Percentiles rank a stretch among this genome's conserved stretches.
phyloP scores from a whole-genome alignment of 1,140 invertebrate species.

The Anastrepha ludens region DNA sequence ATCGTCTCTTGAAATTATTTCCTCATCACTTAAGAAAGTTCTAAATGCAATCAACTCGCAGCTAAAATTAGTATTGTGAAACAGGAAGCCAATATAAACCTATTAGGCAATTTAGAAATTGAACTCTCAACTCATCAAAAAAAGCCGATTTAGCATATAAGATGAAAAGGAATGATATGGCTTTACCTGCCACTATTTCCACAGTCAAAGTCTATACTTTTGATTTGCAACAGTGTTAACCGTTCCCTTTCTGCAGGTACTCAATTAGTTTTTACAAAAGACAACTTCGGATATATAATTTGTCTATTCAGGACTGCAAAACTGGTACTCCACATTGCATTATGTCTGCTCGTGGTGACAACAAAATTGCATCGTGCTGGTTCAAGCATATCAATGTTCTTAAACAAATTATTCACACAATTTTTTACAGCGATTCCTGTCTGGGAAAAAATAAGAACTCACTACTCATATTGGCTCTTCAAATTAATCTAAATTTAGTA shows the following conservation, averaged over 20 bases:
- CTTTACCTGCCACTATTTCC: too few relatives aligned
- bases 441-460: slow-evolving; percentile 33
- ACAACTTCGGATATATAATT: slow-evolving; percentile 56
- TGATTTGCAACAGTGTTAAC: slow-evolving; percentile 56
- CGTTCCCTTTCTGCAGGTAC: background rate
- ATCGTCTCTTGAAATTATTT: too few relatives aligned
- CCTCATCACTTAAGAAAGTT: too few relatives aligned
- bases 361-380: slow-evolving; percentile 44
- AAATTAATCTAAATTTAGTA: slow-evolving; percentile 18
- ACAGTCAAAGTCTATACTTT: slow-evolving; percentile 51
- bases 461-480: slow-evolving; percentile 49
- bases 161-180: too few relatives aligned
- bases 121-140: too few relatives aligned
- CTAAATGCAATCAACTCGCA: too few relatives aligned
- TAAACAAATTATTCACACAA: slow-evolving; percentile 22
- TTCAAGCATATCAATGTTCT: slow-evolving; percentile 31
- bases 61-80: too few relatives aligned
- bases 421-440: slow-evolving; percentile 37
- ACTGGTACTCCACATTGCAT: slow-evolving; percentile 1
- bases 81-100: too few relatives aligned
- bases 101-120: too few relatives aligned
- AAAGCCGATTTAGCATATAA: too few relatives aligned
- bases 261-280: slow-evolving; percentile 55
- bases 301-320: slow-evolving; percentile 37
- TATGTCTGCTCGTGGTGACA: slow-evolving; percentile 30